Evolutionary conservation across 2,113 vertebrate species (phyloP), one percentile per base, ranked within the genome.

Genomic region (Nibea albiflora): DNA sequence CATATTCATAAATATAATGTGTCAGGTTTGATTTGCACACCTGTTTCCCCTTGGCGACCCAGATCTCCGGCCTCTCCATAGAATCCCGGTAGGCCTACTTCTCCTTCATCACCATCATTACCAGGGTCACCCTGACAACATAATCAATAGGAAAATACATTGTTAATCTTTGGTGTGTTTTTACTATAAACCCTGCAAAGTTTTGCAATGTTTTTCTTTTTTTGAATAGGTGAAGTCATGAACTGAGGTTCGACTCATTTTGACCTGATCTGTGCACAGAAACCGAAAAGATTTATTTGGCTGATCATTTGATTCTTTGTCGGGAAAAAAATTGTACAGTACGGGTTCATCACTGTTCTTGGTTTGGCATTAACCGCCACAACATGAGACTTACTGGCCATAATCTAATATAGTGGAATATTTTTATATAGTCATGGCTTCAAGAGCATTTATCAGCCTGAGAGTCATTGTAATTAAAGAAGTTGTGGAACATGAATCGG

Each of bases 41-140:
- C 93, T 94, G 80, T 78, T 77, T 69, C 76, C 87, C 95, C 95
- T 83, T 91, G 56, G 54, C 80, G 92, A 49, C 94, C 95, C n/a
- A 61, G 50, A 35, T 96, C 94, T 88, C 95, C 94, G 16, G 73
- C 75, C 85, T 96, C 95, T 73, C 94, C 92, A 4, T 95, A 95
- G 82, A 96, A 96, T 67, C 95, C 94, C 76, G 84, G 94, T 52
- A 68, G 92, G 26, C 95, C 92, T 53, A 89, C 62, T 85, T 96
- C 93, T 80, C 94, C 94, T 72, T 93, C 89, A 58, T 42, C 83
- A 47, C 93, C 96, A 78, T 95, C 91, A 75, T 87, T 88, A 75
- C 92, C 94, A 73, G 92, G 69, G 17, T 94, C 90, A 67, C 95
- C 96, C 95, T 96, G 87, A 88, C 60, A 87, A 85, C 78, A 78